A percentile compares a stretch with the other conserved stretches of the same genome.
Evolutionary conservation across 64 coral and sea anemone species (phyloP).

Genomic region (Montipora sp.): DNA sequence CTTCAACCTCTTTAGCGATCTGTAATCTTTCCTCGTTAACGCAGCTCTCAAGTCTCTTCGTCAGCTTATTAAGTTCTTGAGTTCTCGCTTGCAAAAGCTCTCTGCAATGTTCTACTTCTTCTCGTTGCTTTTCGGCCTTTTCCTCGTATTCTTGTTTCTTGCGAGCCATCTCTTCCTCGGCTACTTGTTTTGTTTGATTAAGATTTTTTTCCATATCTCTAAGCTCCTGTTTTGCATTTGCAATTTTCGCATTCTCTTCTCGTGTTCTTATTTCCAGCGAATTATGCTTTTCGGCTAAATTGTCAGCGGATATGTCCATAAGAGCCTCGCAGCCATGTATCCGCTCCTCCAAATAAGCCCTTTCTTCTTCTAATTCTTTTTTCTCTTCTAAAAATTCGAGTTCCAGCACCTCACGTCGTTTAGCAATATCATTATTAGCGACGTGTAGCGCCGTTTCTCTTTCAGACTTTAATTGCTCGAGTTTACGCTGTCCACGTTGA

Average conservation of each 20-base stretch:
- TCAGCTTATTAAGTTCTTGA: slow-evolving; percentile 41
- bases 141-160: slow-evolving; percentile 79
- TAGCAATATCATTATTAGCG: slow-evolving; percentile 72
- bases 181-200: slow-evolving; percentile 39
- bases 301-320: slow-evolving; percentile 87
- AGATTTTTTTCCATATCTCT: slow-evolving; percentile 72
- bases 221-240: slow-evolving; percentile 73
- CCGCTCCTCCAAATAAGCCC: slow-evolving; percentile 60
- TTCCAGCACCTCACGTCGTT: slow-evolving; percentile 83
- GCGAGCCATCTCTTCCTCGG: slow-evolving; percentile 63
- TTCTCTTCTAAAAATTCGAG: slow-evolving; percentile 81
- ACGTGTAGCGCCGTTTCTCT: slow-evolving; percentile 76
- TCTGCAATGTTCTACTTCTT: slow-evolving; percentile 30
- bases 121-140: slow-evolving; percentile 35
- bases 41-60: slow-evolving; percentile 19
- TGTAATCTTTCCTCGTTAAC: slow-evolving; percentile 40
- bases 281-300: slow-evolving; percentile 78
- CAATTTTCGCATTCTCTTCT: slow-evolving; percentile 81
- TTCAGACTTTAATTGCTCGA: slow-evolving; percentile 60
- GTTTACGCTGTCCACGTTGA: slow-evolving; percentile 44
- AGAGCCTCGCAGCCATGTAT: slow-evolving; percentile 70
- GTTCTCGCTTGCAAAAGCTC: slow-evolving; percentile 28
- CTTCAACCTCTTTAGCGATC: slow-evolving; percentile 61
- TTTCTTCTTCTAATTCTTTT: slow-evolving; percentile 60
- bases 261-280: slow-evolving; percentile 68